phyloP scores from a whole-genome alignment of 2,888 invertebrate genomes.

The Ephialtes manifestator region DNA sequence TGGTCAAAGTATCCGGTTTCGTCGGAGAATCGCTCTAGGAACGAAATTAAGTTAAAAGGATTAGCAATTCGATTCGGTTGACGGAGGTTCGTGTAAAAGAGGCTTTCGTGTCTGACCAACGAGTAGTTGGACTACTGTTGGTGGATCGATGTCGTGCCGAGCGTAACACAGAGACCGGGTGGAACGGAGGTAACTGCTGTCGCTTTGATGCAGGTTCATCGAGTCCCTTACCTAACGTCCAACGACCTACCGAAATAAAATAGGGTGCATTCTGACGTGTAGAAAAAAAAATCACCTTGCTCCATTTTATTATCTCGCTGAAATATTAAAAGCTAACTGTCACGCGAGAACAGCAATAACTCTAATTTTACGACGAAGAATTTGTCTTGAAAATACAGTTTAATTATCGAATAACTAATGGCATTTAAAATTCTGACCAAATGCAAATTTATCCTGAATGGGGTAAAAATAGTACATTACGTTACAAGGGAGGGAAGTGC shows the following conservation, averaged over 20 bases:
- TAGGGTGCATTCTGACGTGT: background rate
- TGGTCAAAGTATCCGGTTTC: background rate
- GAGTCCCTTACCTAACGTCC: background rate
- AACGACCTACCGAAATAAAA: constrained; percentile 41
- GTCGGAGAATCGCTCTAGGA: background rate
- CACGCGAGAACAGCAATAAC: background rate
- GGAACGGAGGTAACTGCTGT: background rate
- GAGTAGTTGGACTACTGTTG: constrained; percentile 28
- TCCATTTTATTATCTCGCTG: constrained; percentile 1
- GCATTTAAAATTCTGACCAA: background rate
- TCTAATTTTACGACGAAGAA: background rate
- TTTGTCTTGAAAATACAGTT: background rate
- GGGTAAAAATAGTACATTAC: background rate
- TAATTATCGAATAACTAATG: background rate
- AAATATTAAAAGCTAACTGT: background rate
- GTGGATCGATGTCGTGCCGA: constrained; percentile 31
- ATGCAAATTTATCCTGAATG: background rate
- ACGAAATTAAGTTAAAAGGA: constrained; percentile 11
- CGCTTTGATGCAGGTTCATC: constrained; percentile 24
- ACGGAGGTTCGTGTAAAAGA: background rate
- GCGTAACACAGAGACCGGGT: background rate
- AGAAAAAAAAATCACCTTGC: background rate
- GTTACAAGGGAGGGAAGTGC: no score
- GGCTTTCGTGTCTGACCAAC: constrained; percentile 38
- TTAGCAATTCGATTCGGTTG: constrained; percentile 4